Base-by-base conservation (phyloP, 1,140 invertebrate species). In the Steinernema khuongi region DNA sequence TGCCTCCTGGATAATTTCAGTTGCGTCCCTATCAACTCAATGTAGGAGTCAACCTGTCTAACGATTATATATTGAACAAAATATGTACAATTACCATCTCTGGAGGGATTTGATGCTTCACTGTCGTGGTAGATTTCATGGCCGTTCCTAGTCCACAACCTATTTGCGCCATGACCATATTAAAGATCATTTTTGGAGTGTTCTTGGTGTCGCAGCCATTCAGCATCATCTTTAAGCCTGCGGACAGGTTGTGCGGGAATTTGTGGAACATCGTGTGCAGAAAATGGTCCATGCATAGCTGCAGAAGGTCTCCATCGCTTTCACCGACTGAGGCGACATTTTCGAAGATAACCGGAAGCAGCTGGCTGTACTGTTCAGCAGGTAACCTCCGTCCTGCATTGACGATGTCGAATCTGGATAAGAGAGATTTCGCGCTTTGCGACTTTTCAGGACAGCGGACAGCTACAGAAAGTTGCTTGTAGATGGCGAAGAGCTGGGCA, bases 201-300 rank as follows among this genome's bases (percentile, higher is more conserved):
- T 60, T 60, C 19, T 60, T 60, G 4, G 50, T 60, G 19, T 60
- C 50, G 22, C 50, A 60, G 7, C 50, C 50, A 22, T 22, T 60
- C 4, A 60, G 50, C 50, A 60, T 60, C 50, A 60, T 60, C 50
- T 22, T 11, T 22, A 60, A 22, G 4, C 50, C 50, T 4, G 50
- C 7, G 14, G 50, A 60, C 22, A 60, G 19, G 26, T 60, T 60
- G 50, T 60, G 50, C 7, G 50, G 50, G 19, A 60, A 60, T 22
- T 60, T 60, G 50, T 60, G 50, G 50, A 60, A 60, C 50, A 60
- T 60, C 14, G 50, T 60, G 22, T 60, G 50, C 11, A 60, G 50
- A 26, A 60, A 60, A 22, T 60, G 50, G 19, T 60, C 50, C 50
- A 60, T 60, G 50, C 50, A 60, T 26, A 60, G 50, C 19, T 60